Evolutionary conservation across 2,113 vertebrate species (phyloP), one percentile per base, ranked within the genome.

Genomic region (Callipepla californica): DNA sequence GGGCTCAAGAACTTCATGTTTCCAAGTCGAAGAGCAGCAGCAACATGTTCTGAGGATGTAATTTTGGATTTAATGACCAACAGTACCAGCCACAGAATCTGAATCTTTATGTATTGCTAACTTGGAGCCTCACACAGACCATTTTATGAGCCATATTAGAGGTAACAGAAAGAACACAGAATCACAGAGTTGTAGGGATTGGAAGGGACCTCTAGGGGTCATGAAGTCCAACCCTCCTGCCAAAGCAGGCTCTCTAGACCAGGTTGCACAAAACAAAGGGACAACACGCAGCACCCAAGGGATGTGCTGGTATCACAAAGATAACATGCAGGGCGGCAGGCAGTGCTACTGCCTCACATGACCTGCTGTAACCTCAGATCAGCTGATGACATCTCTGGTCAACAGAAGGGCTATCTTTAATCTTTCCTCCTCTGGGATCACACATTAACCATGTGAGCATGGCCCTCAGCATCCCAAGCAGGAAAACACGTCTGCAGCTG

Each of bases 351-450:
- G 38, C 23, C 19, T 91, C 68, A 66, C 67, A 53, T 72, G 91
- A 86, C n/a, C 36, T 50, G 7, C 73, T 51, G n/a, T 28, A 61
- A 51, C 80, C 85, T 80, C 51, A 63, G 16, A 91, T 91, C 94
- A 91, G 76, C 76, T 90, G 91, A 96, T 86, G 73, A 47, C 76
- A 94, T 94, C 85, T 80, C 57, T 90, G 85, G 87, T 91, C 34
- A 80, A 34, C 87, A 75, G 48, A 57, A 25, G 4, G 0, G 18
- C 69, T 94, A 74, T 89, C 95, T 90, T 85, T 77, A 90, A 89
- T 83, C 82, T 92, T 93, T 87, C 40, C 44, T 84, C 57, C 51
- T 80, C 51, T 45, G 6, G 21, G 61, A 62, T 70, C 68, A 38
- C 30, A 2, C 59, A 77, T 45, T 67, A 87, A 62, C 65, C 72